Base-by-base conservation (phyloP, 2,888 invertebrate genomes). In the Standfussiana lucernea region DNA sequence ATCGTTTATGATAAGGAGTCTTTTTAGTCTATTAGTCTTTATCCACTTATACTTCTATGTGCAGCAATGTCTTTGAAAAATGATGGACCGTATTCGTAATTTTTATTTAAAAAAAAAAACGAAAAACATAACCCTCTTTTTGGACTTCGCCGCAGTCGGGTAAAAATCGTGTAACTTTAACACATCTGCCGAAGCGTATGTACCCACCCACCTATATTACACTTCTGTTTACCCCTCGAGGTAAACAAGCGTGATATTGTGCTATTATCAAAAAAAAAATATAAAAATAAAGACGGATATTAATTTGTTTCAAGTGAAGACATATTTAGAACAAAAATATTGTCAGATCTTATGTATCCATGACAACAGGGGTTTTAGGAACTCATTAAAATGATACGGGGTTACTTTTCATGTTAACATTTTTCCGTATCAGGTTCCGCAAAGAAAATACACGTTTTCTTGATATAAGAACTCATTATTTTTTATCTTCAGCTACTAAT, bases 281-380 rank as follows among this genome's bases (percentile, higher is more conserved):
- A 40, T 15, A 45, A 42, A 59, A 37, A 62, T 35, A 45, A 42
- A 53, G 18, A 61, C 21, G 10, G 32, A 72, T 62, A 6, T 11
- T 42, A 21, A 59, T 47, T 79, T 47, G 24, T 11, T 21, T 37
- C 35, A 47, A 24, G 40, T 35, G 28, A 59, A 65, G 47, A 40
- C 42, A 71, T 56, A 53, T 56, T 56, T 70, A 24, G 32, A 56
- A 77, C 6, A n/a, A 37, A 21, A 15, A 56, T 8, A 11, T 37
- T 64, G 47, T 10, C 35, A 47, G 35, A 65, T 59, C 47, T 65
- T 64, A 72, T 42, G 42, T 66, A 42, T 50, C 78, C 66, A 21
- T 79, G 80, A 66, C 73, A 28, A 73, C 80, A n/a, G 24, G 15
- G n/a, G 37, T n/a, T 59, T 62, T 42, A 28, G 56, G 72, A 73